Percentiles rank a stretch among this genome's conserved stretches.
Conservation (phyloP, 1,140 invertebrate genomes). For the Hydropsyche tenuis region DNA sequence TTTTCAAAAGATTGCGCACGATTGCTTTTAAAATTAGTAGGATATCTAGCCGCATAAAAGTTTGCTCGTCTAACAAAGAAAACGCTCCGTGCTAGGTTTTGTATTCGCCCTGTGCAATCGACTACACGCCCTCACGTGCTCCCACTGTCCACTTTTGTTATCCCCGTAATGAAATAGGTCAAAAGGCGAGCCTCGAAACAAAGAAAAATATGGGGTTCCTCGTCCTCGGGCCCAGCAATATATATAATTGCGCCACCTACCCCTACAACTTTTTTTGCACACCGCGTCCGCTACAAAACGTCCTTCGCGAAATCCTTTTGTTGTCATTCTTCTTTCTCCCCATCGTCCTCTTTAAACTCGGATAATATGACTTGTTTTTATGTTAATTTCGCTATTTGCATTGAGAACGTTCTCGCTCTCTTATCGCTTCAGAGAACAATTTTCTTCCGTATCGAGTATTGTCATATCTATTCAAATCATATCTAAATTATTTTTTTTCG, state of each 20-base stretch:
- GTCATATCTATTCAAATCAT: too few species aligned
- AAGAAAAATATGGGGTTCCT: slow-evolving; percentile 30
- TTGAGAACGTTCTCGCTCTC: too few species aligned
- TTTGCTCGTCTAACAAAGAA: too few species aligned
- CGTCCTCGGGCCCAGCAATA: background rate
- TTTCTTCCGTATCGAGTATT: too few species aligned
- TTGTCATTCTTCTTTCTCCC: background rate
- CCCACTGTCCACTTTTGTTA: slow-evolving; percentile 33
- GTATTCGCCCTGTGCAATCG: slow-evolving; percentile 29
- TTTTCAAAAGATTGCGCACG: too few species aligned
- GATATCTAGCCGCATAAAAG: too few species aligned
- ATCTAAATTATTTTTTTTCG: too few species aligned
- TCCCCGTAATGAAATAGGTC: slow-evolving; percentile 33
- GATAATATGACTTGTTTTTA: background rate
- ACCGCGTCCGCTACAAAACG: background rate
- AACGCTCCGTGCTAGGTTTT: background rate
- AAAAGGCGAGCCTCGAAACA: slow-evolving; percentile 32
- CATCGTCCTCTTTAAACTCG: background rate
- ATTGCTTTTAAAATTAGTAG: too few species aligned
- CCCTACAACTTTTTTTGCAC: background rate
- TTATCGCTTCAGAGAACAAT: too few species aligned
- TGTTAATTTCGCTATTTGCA: too few species aligned
- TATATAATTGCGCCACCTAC: slow-evolving; percentile 24
- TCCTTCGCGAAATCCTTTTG: background rate
- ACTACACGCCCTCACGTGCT: slow-evolving; percentile 32